Evolutionary conservation across 1,140 invertebrate genomes (phyloP), one percentile per base, ranked within the genome.

Genomic region (Drosophila lini): DNA sequence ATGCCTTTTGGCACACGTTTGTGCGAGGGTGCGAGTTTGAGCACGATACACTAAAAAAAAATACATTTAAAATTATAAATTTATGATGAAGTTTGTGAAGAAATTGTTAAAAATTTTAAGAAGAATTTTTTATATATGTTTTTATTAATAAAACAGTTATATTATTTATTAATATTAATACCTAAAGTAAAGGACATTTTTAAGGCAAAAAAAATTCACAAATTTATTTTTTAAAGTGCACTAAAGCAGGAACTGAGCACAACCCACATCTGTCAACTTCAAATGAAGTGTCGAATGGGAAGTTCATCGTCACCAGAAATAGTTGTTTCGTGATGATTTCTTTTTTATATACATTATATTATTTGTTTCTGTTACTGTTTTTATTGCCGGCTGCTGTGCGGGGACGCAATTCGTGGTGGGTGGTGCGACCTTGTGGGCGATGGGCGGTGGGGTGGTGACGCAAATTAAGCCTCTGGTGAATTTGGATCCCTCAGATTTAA

Each of bases 261-360:
- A 70, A 65, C 85, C 85, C 90, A 90, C 90, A 91, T 91, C 90
- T 91, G 90, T 91, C 86, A 91, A 89, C 81, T 90, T 91, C 90
- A 89, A 89, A 91, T 90, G 64, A 90, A 85, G 90, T 91, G 90
- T 80, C 81, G 71, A 81, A 82, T 80, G 83, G 70, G 70, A 78
- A 78, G 83, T 91, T 91, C 83, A 89, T 91, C 90, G 77, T 75
- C 77, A 56, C 41, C 70, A 69, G 58, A 50, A 83, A 89, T 89
- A 89, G 84, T 89, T 89, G 69, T 81, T 62, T 81, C 77, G 59
- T 56, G 60, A 88, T 82, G 80, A 88, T 83, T 86, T 84, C 41
- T 74, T 68, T 64, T 50, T 59, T 73, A n/a, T 50, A 41, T 80
- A n/a, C 48, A 65, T 44, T 74, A 10, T 52, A 28, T 79, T 68